Percentiles rank a stretch among this genome's conserved stretches.
Evolutionary conservation across 2,888 invertebrate genomes (phyloP).

Genomic region (Sphinx pinastri): DNA sequence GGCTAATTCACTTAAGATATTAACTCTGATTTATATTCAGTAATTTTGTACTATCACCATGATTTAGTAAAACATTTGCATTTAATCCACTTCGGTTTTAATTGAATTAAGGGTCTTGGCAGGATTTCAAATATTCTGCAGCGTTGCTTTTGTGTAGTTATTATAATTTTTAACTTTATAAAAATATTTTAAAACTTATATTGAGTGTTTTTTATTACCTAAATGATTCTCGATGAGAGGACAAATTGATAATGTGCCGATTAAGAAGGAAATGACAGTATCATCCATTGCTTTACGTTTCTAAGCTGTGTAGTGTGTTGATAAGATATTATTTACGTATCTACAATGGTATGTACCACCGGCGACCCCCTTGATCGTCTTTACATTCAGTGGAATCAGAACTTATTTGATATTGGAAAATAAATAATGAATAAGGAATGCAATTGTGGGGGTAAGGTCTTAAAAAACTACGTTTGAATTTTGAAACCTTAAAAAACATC

Average conservation of each 20-base stretch:
- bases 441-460: not conserved
- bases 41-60: conserved; percentile 10
- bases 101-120: not conserved
- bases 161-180: not conserved
- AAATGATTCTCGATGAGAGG: no score
- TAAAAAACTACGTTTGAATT: not conserved
- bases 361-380: no score
- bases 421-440: no score
- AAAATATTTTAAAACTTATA: not conserved
- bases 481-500: not conserved
- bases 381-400: no score
- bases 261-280: no score
- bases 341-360: no score
- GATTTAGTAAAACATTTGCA: conserved; percentile 12
- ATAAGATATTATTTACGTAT: no score
- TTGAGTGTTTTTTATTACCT: no score
- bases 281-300: no score
- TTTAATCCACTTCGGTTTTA: conserved; percentile 12
- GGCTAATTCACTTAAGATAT: conserved; percentile 8
- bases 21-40: conserved; percentile 4
- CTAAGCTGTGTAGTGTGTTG: no score
- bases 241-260: no score
- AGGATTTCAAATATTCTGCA: not conserved
- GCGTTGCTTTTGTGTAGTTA: not conserved
- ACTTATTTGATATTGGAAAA: no score